phyloP scores from a whole-genome alignment of 64 coral and sea anemone genomes.

The Actinia tenebrosa region DNA sequence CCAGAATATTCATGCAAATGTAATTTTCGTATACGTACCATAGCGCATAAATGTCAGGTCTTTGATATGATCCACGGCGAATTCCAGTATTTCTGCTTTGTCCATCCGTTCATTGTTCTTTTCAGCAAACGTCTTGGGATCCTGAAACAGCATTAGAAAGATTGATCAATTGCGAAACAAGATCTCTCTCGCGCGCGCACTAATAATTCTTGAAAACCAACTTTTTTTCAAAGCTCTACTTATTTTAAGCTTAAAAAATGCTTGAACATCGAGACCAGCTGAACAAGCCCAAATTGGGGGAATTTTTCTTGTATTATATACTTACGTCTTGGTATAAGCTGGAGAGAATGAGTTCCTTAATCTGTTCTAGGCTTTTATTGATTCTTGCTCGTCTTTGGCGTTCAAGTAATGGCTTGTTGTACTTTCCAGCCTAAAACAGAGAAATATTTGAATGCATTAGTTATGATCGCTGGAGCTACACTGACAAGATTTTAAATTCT shows the following conservation, averaged over 20 bases:
- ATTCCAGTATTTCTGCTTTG: slow-evolving; percentile 86
- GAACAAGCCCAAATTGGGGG: too few species aligned
- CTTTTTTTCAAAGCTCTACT: too few species aligned
- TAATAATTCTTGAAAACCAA: too few species aligned
- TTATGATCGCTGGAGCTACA: not conserved
- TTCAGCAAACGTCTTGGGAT: not conserved
- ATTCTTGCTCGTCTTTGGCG: slow-evolving; percentile 72
- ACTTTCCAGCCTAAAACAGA: not conserved
- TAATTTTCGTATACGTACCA: not conserved
- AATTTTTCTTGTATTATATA: not conserved
- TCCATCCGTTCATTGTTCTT: slow-evolving; percentile 58
- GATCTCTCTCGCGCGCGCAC: not conserved
- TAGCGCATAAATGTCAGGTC: not conserved
- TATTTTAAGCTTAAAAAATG: too few species aligned
- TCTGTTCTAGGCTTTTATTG: slow-evolving; percentile 56
- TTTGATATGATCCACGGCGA: slow-evolving; percentile 58
- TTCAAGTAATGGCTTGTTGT: slow-evolving; percentile 55
- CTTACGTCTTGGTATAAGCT: slow-evolving; percentile 75
- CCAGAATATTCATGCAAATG: too few species aligned
- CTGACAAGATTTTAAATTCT: not conserved
- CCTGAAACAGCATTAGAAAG: not conserved
- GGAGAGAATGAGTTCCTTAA: slow-evolving; percentile 56
- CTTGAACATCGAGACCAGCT: too few species aligned
- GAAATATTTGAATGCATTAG: not conserved
- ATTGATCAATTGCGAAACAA: not conserved